Evolutionary conservation across 2,797 vertebrate genomes (phyloP), one percentile per base, ranked within the genome.

Genomic region (Urophycis tenuis): DNA sequence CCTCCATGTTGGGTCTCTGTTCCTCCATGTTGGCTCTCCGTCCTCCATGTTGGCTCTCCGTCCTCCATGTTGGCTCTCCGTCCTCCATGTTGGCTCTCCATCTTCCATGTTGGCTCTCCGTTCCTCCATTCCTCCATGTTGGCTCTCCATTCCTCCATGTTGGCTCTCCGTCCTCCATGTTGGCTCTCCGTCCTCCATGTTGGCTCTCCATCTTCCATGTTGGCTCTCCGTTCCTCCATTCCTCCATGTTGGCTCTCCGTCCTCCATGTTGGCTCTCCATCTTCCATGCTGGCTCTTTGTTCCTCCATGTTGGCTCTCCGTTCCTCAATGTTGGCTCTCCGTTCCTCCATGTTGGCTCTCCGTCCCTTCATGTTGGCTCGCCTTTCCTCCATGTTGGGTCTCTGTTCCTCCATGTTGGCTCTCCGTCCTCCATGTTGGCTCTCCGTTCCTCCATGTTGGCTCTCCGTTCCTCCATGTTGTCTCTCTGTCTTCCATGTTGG

Each of bases 381-480:
- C 53, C 22, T 15, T 1, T n/a, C 53, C 53, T 60, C 9, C 53
- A 10, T 70, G 69, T 71, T 71, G 74, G 33, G 22, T 53, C 77
- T 12, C n/a, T n/a, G n/a, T n/a, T n/a, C n/a, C n/a, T n/a, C n/a
- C n/a, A n/a, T n/a, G n/a, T n/a, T n/a, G n/a, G n/a, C n/a, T n/a
- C n/a, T n/a, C n/a, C n/a, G 15, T 29, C 60, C 10, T 25, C 29
- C 60, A 29, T 29, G 69, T 33, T 33, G 22, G 33, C 17, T 53
- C 60, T 60, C 53, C 22, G 17, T 1, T n/a, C 53, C 53, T 60
- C 9, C 53, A 10, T 70, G 69, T 71, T 71, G 74, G 33, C 22
- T 53, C 77, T 12, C 10, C 85, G 5, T 75, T 10, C 30, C 79
- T 29, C 9, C 70, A 97, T n/a, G n/a, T n/a, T n/a, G n/a, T n/a